Evolutionary conservation across 2,113 vertebrate species (phyloP).

Genomic region (Laticauda colubrina): DNA sequence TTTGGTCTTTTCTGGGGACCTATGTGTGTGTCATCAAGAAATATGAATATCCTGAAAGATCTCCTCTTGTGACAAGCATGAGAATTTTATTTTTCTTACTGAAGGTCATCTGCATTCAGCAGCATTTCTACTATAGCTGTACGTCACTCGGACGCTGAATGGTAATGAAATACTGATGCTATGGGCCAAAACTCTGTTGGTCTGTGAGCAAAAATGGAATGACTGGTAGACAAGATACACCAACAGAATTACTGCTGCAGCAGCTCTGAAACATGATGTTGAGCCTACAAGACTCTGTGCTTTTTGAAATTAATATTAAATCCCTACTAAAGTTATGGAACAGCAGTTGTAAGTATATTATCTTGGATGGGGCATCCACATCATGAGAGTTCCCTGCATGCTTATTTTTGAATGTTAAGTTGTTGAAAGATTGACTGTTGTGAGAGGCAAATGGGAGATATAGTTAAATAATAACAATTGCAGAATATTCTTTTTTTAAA

Average conservation of each 20-base stretch:
- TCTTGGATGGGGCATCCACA: constrained; percentile 15
- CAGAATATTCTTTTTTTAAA: background rate
- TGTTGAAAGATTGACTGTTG: background rate
- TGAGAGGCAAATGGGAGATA: background rate
- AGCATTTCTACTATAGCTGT: constrained; percentile 62
- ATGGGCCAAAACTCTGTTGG: constrained; percentile 63
- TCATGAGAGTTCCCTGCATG: constrained; percentile 36
- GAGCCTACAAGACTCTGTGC: constrained; percentile 93
- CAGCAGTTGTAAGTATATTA: constrained; percentile 85
- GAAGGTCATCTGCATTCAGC: constrained; percentile 68
- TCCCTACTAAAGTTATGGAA: constrained; percentile 97
- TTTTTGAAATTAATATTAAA: constrained; percentile 98
- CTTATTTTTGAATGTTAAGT: background rate
- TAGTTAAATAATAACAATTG: background rate
- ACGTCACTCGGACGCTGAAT: constrained; percentile 71
- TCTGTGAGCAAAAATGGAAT: constrained; percentile 53
- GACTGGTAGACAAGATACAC: constrained; percentile 42
- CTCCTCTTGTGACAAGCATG: constrained; percentile 43
- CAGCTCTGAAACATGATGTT: constrained; percentile 79
- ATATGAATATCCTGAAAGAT: constrained; percentile 64
- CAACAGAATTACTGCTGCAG: constrained; percentile 34
- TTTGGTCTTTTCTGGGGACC: background rate
- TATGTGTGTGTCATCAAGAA: constrained; percentile 35
- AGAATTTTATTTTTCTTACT: constrained; percentile 43
- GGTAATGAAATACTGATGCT: constrained; percentile 65